These are phyloP conservation scores for Hanleya hanleyi DNA, from an alignment of 2,888 invertebrate species.

Conservation along the genomic window DNA sequence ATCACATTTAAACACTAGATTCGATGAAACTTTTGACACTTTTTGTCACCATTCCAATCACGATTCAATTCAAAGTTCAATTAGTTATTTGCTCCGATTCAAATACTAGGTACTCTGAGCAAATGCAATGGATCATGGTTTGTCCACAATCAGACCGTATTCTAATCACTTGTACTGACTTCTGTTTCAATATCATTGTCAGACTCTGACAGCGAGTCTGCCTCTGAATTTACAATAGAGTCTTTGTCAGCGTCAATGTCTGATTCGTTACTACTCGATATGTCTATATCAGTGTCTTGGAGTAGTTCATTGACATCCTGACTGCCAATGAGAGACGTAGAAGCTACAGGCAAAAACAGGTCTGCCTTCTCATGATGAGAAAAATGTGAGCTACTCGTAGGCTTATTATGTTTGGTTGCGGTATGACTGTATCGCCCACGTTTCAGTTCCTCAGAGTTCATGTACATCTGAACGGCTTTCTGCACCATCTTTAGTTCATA, in stretches of 20 bases:
- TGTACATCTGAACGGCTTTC: neutral
- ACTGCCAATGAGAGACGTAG: neutral
- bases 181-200: neutral
- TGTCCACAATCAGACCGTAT: neutral
- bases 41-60: too few relatives aligned
- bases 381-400: neutral
- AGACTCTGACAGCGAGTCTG: neutral
- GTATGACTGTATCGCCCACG: neutral
- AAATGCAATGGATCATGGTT: neutral
- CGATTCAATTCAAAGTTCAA: too few relatives aligned
- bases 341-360: neutral
- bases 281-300: neutral
- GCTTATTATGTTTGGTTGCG: neutral
- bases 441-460: neutral
- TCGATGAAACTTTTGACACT: too few relatives aligned
- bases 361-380: too few relatives aligned
- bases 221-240: too few relatives aligned
- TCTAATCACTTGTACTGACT: neutral
- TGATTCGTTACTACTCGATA: neutral
- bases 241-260: neutral
- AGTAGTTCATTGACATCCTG: neutral
- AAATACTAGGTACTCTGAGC: neutral
- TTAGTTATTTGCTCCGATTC: neutral
- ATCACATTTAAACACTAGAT: too few relatives aligned
- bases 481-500: neutral